These are phyloP conservation scores for Enteromius argenteus DNA, from an alignment of 2,797 vertebrate genomes.

Conservation along the genomic window DNA sequence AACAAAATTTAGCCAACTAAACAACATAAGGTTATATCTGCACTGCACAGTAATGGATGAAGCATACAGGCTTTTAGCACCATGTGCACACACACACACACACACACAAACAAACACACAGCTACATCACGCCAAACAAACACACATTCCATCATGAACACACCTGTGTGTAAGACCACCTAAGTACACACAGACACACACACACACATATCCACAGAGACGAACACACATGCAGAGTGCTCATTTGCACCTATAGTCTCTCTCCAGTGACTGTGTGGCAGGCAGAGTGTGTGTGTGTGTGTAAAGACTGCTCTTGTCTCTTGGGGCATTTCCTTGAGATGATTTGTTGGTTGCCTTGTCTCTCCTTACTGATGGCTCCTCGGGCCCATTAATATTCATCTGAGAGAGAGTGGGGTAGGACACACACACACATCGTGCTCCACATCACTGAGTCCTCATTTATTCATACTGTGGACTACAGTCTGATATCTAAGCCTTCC, in stretches of 20 bases:
- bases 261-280: constrained; percentile 13
- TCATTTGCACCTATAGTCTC: constrained; percentile 13
- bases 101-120: constrained; percentile 8
- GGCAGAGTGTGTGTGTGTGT: constrained; percentile 16
- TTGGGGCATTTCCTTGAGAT: constrained; percentile 45
- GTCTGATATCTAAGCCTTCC: constrained; percentile 38
- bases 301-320: constrained; percentile 24
- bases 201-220: background rate
- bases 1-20: constrained; percentile 31
- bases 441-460: constrained; percentile 50
- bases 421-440: constrained; percentile 30
- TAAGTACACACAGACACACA: background rate
- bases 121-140: constrained; percentile 8
- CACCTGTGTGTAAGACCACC: background rate
- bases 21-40: constrained; percentile 22
- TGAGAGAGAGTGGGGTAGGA: constrained; percentile 25
- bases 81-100: constrained; percentile 15
- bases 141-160: constrained; percentile 28
- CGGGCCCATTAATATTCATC: constrained; percentile 56
- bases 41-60: constrained; percentile 7
- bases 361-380: constrained; percentile 51
- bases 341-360: constrained; percentile 55
- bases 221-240: background rate
- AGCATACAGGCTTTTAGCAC: constrained; percentile 10
- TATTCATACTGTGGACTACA: constrained; percentile 46